Evolutionary conservation across 35 echinoderm and acorn worm species (phyloP).

Genomic region (Diadema setosum): DNA sequence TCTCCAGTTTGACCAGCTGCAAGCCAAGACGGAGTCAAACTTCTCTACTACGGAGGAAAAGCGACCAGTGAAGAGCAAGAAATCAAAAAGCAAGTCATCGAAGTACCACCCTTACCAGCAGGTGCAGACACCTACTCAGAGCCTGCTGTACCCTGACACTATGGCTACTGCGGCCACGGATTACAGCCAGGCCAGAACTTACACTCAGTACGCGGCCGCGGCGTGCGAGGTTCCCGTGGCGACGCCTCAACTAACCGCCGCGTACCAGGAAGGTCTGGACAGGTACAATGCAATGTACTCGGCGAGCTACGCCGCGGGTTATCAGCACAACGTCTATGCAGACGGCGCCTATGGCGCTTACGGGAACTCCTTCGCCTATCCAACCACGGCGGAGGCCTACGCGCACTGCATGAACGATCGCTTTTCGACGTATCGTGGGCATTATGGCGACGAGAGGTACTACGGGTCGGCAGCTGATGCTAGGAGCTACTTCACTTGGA

Average conservation of each 20-base stretch:
- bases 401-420: conserved; percentile 90
- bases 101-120: conserved; percentile 81
- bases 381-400: conserved; percentile 68
- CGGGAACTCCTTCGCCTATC: conserved; percentile 76
- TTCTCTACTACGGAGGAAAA: conserved; percentile 84
- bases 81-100: conserved; percentile 68
- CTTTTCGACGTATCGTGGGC: conserved; percentile 71
- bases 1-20: conserved; percentile 88
- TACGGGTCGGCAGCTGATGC: conserved; percentile 58
- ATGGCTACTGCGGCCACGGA: conserved; percentile 27
- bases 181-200: conserved; percentile 74
- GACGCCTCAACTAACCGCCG: conserved; percentile 51
- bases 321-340: conserved; percentile 83
- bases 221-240: conserved; percentile 87
- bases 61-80: conserved; percentile 52
- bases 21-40: conserved; percentile 89
- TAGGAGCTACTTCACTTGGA: conserved; percentile 41
- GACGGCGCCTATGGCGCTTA: conserved; percentile 83
- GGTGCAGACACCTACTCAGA: conserved; percentile 16
- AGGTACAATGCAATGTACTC: conserved; percentile 93
- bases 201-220: conserved; percentile 65
- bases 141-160: conserved; percentile 50
- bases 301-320: conserved; percentile 66
- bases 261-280: conserved; percentile 85
- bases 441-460: conserved; percentile 86